These are phyloP conservation scores for Anaspis maculata DNA, from an alignment of 2,888 invertebrate species.

Conservation along the genomic window DNA sequence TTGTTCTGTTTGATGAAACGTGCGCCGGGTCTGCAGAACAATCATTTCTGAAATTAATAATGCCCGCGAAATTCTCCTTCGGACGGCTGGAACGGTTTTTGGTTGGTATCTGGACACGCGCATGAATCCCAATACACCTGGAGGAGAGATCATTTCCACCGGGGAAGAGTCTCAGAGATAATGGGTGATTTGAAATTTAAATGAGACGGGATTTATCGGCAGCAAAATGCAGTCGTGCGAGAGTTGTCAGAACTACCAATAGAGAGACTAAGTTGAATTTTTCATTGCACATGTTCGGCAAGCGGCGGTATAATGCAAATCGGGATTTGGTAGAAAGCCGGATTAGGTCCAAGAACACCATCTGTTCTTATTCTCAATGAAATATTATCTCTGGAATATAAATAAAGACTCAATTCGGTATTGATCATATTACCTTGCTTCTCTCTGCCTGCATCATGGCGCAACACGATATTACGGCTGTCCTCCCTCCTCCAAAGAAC, in stretches of 20 bases:
- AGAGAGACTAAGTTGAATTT: conserved; percentile 35
- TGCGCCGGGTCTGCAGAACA: conserved; percentile 29
- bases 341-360: conserved; percentile 33
- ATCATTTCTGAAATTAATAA: conserved; percentile 33
- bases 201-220: conserved; percentile 36
- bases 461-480: conserved; percentile 64
- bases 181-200: conserved; percentile 40
- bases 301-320: conserved; percentile 30
- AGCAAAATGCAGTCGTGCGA: conserved; percentile 32
- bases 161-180: conserved; percentile 31
- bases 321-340: conserved; percentile 27
- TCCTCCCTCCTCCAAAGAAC: conserved; percentile 76
- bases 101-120: conserved; percentile 20
- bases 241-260: conserved; percentile 36
- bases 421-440: conserved; percentile 51
- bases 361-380: conserved; percentile 24
- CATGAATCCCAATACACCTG: conserved; percentile 30
- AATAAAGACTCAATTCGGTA: conserved; percentile 12
- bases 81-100: conserved; percentile 7
- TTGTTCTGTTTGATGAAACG: conserved; percentile 40
- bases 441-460: conserved; percentile 64
- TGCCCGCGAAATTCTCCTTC: conserved; percentile 20
- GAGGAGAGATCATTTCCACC: conserved; percentile 31
- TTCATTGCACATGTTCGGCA: conserved; percentile 37
- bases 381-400: conserved; percentile 15